Percentiles rank a stretch among this genome's conserved stretches.
phyloP scores from a whole-genome alignment of 2,888 invertebrate species.

The Cantharis rustica region DNA sequence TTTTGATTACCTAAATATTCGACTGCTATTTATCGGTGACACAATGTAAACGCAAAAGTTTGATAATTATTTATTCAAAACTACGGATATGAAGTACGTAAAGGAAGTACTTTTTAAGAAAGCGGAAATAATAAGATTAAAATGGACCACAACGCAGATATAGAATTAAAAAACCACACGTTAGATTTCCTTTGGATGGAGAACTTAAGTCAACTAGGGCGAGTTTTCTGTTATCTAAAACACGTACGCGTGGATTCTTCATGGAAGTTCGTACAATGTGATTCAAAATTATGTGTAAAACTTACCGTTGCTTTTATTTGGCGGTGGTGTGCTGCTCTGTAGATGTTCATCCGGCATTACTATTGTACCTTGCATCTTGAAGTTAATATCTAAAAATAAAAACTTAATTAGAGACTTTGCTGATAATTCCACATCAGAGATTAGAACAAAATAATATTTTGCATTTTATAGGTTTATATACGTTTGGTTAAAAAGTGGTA shows the following conservation, averaged over 20 bases:
- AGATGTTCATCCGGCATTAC: slow-evolving; percentile 50
- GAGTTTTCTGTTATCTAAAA: neutral
- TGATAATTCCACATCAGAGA: neutral
- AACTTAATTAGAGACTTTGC: neutral
- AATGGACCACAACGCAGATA: slow-evolving; percentile 36
- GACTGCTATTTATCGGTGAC: slow-evolving; percentile 23
- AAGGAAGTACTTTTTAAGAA: slow-evolving; percentile 32
- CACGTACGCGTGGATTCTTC: neutral
- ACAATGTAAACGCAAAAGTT: slow-evolving; percentile 4
- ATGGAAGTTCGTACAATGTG: neutral
- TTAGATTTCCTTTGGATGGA: slow-evolving; percentile 17
- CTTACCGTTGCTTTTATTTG: slow-evolving; percentile 49
- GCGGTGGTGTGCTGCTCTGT: slow-evolving; percentile 52
- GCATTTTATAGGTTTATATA: neutral
- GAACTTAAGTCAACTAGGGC: neutral
- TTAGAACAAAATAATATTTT: neutral
- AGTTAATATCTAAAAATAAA: slow-evolving; percentile 47
- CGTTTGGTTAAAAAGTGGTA: slow-evolving; percentile 1
- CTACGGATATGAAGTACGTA: slow-evolving; percentile 24
- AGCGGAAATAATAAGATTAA: slow-evolving; percentile 34
- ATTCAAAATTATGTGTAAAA: neutral
- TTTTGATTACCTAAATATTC: neutral
- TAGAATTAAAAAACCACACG: slow-evolving; percentile 26
- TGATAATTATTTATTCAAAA: slow-evolving; percentile 19
- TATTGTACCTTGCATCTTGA: slow-evolving; percentile 55